Percentiles rank a stretch among this genome's conserved stretches.
Conservation (phyloP, 2,797 vertebrate genomes). For the Xerus rutilus region DNA sequence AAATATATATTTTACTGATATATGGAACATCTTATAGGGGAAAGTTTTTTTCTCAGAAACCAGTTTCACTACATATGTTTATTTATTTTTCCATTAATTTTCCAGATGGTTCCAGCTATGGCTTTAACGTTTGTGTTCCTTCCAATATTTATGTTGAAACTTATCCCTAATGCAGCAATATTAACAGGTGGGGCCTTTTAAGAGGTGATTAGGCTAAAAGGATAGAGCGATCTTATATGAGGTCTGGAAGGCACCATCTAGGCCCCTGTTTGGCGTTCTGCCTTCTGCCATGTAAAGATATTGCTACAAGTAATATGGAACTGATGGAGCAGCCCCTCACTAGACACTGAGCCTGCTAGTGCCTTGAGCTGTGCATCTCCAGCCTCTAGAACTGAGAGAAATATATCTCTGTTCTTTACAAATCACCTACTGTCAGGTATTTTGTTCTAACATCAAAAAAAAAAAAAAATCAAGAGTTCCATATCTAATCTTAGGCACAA, state of each 20-base stretch:
- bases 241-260: neutral
- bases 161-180: neutral
- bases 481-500: neutral
- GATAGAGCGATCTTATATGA: neutral
- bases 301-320: neutral
- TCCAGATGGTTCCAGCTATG: neutral
- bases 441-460: neutral
- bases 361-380: neutral
- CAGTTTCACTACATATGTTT: neutral
- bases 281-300: neutral
- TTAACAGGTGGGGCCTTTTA: neutral
- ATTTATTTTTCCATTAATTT: conserved; percentile 30
- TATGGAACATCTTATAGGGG: neutral
- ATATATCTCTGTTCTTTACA: neutral
- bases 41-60: conserved; percentile 2
- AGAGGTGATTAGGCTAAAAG: neutral
- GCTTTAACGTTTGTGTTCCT: neutral
- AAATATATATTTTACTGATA: conserved; percentile 9
- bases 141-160: neutral
- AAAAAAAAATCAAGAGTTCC: neutral
- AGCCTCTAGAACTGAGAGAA: neutral
- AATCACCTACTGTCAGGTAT: neutral
- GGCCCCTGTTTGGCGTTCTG: neutral
- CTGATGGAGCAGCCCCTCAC: neutral
- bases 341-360: neutral